These are phyloP conservation scores for Mobula birostris DNA, from an alignment of 2,113 vertebrate species.

Conservation along the genomic window DNA sequence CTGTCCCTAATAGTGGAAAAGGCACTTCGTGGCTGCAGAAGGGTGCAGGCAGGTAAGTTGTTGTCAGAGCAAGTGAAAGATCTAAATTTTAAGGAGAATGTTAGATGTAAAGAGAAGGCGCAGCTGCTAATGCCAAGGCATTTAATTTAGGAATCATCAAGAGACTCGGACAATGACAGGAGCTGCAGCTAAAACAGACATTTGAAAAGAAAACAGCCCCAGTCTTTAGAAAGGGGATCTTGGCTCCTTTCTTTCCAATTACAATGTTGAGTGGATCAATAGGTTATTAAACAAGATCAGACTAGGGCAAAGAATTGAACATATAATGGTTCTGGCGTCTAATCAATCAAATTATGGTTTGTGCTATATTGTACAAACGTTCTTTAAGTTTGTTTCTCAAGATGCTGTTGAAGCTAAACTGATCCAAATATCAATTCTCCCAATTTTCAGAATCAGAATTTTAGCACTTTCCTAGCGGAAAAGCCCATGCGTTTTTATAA, in stretches of 20 bases:
- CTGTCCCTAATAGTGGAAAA: too few relatives aligned
- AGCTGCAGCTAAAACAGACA: neutral
- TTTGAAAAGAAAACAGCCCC: neutral
- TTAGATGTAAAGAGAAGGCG: too few relatives aligned
- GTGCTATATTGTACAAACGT: neutral
- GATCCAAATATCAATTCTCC: neutral
- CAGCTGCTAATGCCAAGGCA: too few relatives aligned
- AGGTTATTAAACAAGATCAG: neutral
- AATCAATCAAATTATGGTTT: conserved; percentile 4
- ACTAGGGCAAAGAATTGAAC: neutral
- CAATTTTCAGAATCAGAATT: neutral
- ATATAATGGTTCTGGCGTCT: neutral
- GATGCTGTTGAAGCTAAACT: neutral
- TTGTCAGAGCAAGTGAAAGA: too few relatives aligned
- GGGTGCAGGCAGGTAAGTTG: too few relatives aligned
- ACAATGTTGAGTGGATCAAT: neutral
- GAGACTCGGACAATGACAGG: too few relatives aligned
- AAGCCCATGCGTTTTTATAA: too few relatives aligned
- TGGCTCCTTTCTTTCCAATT: neutral
- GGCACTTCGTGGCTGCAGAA: too few relatives aligned
- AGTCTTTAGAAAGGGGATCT: neutral
- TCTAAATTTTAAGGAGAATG: too few relatives aligned
- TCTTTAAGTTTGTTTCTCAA: neutral
- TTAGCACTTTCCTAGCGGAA: neutral
- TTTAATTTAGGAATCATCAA: too few relatives aligned